A percentile compares a stretch with the other conserved stretches of the same genome.
These are phyloP conservation scores for Poeciliopsis gracilis DNA, from an alignment of 2,797 vertebrate genomes.

Conservation along the genomic window DNA sequence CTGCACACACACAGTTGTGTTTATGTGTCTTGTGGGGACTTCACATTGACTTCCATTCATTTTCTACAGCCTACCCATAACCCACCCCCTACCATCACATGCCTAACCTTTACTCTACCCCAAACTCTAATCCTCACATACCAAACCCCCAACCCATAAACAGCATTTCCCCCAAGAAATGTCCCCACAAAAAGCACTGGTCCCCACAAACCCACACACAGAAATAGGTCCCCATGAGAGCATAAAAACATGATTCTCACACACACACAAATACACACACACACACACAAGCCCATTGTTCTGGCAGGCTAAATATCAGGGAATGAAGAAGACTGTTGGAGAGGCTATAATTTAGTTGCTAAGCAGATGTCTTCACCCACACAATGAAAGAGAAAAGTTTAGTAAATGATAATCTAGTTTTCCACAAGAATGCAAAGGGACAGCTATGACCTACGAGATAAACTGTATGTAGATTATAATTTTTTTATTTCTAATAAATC, in stretches of 20 bases:
- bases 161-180: too few species aligned
- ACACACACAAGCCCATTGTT: conserved; percentile 29
- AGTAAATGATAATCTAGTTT: conserved; percentile 29
- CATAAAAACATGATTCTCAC: neutral
- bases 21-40: too few species aligned
- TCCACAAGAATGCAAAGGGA: neutral
- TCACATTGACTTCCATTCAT: too few species aligned
- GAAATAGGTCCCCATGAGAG: too few species aligned
- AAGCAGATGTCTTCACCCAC: conserved; percentile 54
- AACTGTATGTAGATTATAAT: neutral
- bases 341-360: conserved; percentile 70
- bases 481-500: neutral
- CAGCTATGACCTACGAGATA: neutral
- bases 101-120: too few species aligned
- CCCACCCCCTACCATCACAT: too few species aligned
- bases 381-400: conserved; percentile 30
- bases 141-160: too few species aligned
- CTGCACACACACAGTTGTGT: conserved; percentile 28
- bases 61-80: too few species aligned
- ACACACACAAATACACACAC: conserved; percentile 29
- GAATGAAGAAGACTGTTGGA: conserved; percentile 48
- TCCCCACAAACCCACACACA: too few species aligned
- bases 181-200: too few species aligned
- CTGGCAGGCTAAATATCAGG: conserved; percentile 73
- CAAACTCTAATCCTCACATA: too few species aligned